Conservation (phyloP, 2,797 vertebrate species). For the Tangara arthus region DNA sequence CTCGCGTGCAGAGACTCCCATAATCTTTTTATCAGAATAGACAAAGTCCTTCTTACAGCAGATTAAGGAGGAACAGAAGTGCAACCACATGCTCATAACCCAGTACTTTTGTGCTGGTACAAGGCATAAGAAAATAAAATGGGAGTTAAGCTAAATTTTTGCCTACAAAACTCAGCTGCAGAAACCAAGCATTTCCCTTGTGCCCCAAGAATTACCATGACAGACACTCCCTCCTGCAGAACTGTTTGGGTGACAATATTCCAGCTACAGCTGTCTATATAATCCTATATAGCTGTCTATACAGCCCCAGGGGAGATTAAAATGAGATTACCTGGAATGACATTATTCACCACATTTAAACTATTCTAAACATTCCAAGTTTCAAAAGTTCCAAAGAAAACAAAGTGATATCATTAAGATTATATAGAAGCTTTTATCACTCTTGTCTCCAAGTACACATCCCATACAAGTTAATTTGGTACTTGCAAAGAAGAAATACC, state of each 20-base stretch:
- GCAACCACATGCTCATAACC: neutral
- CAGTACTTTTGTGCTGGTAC: neutral
- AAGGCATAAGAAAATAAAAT: neutral
- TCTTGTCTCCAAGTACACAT: neutral
- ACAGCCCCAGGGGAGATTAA: neutral
- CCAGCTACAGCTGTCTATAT: neutral
- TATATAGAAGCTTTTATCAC: neutral
- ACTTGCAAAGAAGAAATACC: neutral
- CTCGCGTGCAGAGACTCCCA: rapidly evolving
- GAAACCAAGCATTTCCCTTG: neutral
- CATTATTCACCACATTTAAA: neutral
- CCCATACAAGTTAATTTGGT: neutral
- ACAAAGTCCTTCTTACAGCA: neutral
- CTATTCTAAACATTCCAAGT: neutral
- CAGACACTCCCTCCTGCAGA: neutral
- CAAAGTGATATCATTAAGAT: neutral
- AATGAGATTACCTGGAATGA: neutral
- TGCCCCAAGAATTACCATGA: neutral
- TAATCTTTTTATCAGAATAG: neutral
- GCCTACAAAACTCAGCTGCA: neutral
- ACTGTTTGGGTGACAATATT: neutral
- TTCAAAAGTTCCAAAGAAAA: neutral
- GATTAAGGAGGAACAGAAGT: neutral
- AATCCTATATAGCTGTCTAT: neutral
- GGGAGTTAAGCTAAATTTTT: neutral